Base-by-base conservation (phyloP, 2,797 vertebrate species). In the Uromys caudimaculatus region DNA sequence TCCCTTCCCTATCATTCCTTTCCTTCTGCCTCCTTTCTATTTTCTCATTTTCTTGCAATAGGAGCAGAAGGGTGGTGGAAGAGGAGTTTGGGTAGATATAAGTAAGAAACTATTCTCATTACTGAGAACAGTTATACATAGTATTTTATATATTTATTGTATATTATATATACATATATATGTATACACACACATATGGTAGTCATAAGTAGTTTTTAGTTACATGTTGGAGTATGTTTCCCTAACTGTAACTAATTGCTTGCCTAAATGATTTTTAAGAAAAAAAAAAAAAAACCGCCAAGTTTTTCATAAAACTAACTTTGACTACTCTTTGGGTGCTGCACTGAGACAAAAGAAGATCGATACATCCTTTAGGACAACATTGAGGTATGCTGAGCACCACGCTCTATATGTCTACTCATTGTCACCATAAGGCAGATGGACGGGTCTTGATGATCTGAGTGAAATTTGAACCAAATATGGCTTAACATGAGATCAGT, bases 241-340 rank as follows among this genome's bases (percentile, higher is more conserved):
- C 38, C 17, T 94, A 90, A 47, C 27, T 62, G 81, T 94, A 92
- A 86, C 76, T 91, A 95, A 82, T n/a, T 95, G 10, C 35, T 94
- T 94, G 14, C 69, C 79, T 44, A 58, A 92, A 41, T 35, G 73
- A 58, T 91, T 95, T 96, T 81, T 89, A 91, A 62, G 35, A 67
- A 87, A 96, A 93, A 88, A 56, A 14, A 44, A 67, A 87, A 96
- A 93, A 88, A 56, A 14, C 27, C 23, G 3, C 2, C 44, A 62
- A 7, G 71, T 71, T 95, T 85, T 78, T 10, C n/a, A 93, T 94
- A 67, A 67, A 67, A 81, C 50, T 94, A 87, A 62, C 91, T 83
- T 93, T 64, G 67, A 27, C n/a, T 77, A 56, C 2, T 73, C 41
- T 87, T 81, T 84, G 64, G 56, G 29, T 17, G 84, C 32, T 67